These are phyloP conservation scores for Lycodopsis pacificus DNA, from an alignment of 2,797 vertebrate genomes.

Conservation along the genomic window DNA sequence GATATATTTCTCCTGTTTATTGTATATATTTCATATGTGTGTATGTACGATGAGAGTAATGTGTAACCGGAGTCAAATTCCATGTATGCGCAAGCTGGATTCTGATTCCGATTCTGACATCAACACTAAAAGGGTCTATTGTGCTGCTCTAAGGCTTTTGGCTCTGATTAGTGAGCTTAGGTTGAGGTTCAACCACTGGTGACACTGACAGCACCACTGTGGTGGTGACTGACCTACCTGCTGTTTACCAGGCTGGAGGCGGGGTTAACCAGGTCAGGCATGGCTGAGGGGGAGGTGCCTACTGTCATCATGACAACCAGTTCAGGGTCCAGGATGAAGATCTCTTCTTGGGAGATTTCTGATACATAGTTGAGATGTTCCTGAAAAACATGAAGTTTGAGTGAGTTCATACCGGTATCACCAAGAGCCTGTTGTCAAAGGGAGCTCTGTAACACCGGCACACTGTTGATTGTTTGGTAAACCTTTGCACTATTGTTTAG, in stretches of 20 bases:
- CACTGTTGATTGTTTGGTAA: no score
- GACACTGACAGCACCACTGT: not conserved
- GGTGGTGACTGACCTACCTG: constrained; percentile 39
- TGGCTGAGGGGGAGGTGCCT: constrained; percentile 77
- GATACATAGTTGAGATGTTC: constrained; percentile 93
- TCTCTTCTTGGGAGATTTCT: constrained; percentile 92
- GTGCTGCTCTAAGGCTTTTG: not conserved
- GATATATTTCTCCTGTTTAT: no score
- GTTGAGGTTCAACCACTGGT: not conserved
- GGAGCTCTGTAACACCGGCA: not conserved
- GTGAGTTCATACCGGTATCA: no score
- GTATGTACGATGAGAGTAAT: no score
- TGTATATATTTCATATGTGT: no score
- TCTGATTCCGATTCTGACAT: no score
- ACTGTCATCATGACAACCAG: constrained; percentile 85
- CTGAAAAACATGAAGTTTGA: constrained; percentile 62
- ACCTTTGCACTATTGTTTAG: no score
- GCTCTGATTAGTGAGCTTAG: not conserved
- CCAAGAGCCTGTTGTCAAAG: not conserved
- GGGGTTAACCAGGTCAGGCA: constrained; percentile 55
- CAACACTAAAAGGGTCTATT: not conserved
- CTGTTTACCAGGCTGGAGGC: constrained; percentile 35
- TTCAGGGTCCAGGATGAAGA: constrained; percentile 92
- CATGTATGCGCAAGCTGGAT: no score
- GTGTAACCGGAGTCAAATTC: no score